Evolutionary conservation across 2,797 vertebrate species (phyloP).

Genomic region (Falco berigora): DNA sequence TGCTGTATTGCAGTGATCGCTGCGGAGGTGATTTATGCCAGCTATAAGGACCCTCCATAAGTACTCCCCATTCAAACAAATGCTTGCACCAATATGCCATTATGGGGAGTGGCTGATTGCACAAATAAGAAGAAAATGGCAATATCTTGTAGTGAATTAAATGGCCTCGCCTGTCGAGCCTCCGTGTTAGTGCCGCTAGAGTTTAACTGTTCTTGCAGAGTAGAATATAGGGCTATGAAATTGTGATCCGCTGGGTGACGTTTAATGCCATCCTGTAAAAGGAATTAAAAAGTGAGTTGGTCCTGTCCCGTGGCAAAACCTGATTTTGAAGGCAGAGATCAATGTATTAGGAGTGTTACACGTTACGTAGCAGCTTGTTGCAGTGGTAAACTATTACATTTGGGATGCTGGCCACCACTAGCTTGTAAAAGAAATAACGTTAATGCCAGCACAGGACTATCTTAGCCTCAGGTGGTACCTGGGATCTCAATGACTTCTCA

Average conservation of each 20-base stretch:
- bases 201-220: neutral
- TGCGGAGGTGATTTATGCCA: neutral
- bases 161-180: fast-evolving
- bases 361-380: neutral
- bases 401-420: neutral
- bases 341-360: neutral
- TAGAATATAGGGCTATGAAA: neutral
- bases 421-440: neutral
- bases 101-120: neutral
- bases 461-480: neutral
- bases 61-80: neutral
- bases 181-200: neutral
- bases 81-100: neutral
- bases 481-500: neutral
- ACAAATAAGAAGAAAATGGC: neutral
- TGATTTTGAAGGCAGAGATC: neutral
- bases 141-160: neutral
- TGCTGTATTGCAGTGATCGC: neutral
- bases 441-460: neutral
- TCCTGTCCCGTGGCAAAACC: neutral
- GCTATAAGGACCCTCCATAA: neutral
- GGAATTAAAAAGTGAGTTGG: neutral
- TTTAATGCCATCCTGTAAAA: neutral
- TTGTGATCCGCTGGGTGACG: fast-evolving
- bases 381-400: neutral